Base-by-base conservation (phyloP, 2,797 vertebrate species). In the Parotocinclus haroldoi region DNA sequence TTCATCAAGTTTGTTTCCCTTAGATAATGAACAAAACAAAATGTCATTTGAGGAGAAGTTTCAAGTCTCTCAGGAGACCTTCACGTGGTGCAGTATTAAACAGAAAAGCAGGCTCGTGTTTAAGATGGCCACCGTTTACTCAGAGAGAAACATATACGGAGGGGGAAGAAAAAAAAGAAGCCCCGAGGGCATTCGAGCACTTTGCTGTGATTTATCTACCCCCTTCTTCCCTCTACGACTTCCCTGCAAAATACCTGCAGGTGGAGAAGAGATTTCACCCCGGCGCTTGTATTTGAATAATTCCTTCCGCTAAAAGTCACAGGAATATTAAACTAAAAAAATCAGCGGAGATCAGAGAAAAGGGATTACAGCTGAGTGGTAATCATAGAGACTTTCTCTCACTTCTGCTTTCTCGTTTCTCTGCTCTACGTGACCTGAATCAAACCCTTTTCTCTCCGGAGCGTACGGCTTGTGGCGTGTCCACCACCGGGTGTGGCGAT, bases 241-340 rank as follows among this genome's bases (percentile, higher is more conserved):
- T 62, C 56, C 51, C 57, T 63, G 58, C 83, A 83, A 27, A 73
- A 86, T 74, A 86, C 88, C 88, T 87, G 87, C 81, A 92, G 89
- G 89, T 88, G 85, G 76, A 83, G 84, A 91, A 90, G 84, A 86
- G 89, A 94, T 93, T 92, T 93, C 89, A 88, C 89, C 84, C 87
- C 76, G 84, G 78, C 84, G 87, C 83, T 86, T 79, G 77, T 89
- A 92, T 93, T 93, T 93, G 90, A 92, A 93, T 91, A 88, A 91
- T 92, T 90, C 87, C 85, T 87, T 83, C 84, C 80, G 88, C 80
- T 87, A 59, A 73, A 75, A 64, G 69, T 72, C 58, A 61, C 66
- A 71, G 65, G 70, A 68, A 77, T 79, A 79, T 79, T 73, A 72
- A 81, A 82, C 66, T 69, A 71, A 89, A 27, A n/a, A 63, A 85